phyloP scores from a whole-genome alignment of 2,888 invertebrate genomes.

The Tetragnatha montana region DNA sequence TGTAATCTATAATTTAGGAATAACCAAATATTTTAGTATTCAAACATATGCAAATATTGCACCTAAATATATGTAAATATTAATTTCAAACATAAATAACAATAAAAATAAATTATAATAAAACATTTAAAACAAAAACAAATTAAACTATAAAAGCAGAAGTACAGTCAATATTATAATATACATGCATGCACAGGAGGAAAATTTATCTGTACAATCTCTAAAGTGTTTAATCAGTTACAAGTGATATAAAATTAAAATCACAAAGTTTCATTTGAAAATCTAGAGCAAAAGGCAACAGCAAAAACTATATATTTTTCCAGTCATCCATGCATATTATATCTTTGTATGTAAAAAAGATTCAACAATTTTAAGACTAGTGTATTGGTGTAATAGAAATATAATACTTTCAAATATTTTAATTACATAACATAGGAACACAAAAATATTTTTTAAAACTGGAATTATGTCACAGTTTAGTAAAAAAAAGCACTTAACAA shows the following conservation, averaged over 20 bases:
- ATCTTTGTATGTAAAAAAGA: slow-evolving; percentile 36
- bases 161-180: neutral
- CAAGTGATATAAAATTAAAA: neutral
- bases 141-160: neutral
- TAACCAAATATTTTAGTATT: neutral
- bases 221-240: neutral
- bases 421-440: slow-evolving; percentile 50
- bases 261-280: neutral
- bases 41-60: neutral
- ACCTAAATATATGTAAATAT: neutral
- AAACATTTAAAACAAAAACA: neutral
- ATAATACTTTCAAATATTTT: slow-evolving; percentile 8
- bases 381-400: slow-evolving; percentile 31
- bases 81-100: neutral
- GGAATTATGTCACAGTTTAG: slow-evolving; percentile 19
- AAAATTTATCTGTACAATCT: neutral
- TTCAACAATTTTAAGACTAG: slow-evolving; percentile 48
- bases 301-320: slow-evolving; percentile 5
- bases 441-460: slow-evolving; percentile 39
- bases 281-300: neutral
- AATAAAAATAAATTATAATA: neutral
- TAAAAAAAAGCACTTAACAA: slow-evolving; percentile 20
- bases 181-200: neutral
- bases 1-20: neutral
- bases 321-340: slow-evolving; percentile 31